Conservation (phyloP, 2,797 vertebrate species). For the Mus caroli region DNA sequence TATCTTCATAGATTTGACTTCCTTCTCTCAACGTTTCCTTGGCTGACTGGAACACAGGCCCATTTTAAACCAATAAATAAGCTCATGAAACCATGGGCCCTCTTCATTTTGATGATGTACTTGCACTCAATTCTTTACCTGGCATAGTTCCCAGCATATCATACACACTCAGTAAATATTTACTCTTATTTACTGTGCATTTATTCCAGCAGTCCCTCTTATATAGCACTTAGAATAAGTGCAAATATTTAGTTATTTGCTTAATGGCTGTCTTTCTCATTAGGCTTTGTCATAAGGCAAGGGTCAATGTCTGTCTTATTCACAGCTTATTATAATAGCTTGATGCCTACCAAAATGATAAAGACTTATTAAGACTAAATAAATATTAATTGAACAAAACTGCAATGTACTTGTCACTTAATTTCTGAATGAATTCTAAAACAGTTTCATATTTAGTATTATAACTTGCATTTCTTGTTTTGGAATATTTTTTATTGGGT, state of each 20-base stretch:
- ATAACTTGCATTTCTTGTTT: background rate
- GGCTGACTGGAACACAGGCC: slow-evolving; percentile 1
- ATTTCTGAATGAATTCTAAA: slow-evolving; percentile 66
- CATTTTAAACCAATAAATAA: slow-evolving; percentile 25
- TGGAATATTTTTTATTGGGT: no score
- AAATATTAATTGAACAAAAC: slow-evolving; percentile 65
- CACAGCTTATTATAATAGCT: slow-evolving; percentile 53
- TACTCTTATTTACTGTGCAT: slow-evolving; percentile 65
- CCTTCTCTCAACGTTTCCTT: slow-evolving; percentile 16
- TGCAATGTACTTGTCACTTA: background rate
- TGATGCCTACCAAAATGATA: slow-evolving; percentile 53
- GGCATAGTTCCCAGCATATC: slow-evolving; percentile 59
- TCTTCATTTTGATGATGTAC: slow-evolving; percentile 36
- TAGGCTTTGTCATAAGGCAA: slow-evolving; percentile 54
- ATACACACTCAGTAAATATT: slow-evolving; percentile 73
- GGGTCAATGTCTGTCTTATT: slow-evolving; percentile 49
- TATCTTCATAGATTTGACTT: slow-evolving; percentile 26
- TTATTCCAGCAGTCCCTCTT: slow-evolving; percentile 58
- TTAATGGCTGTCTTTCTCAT: slow-evolving; percentile 71
- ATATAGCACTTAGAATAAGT: slow-evolving; percentile 70
- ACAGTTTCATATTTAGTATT: slow-evolving; percentile 4
- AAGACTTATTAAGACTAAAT: slow-evolving; percentile 66
- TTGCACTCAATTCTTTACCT: slow-evolving; percentile 65
- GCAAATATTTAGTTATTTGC: slow-evolving; percentile 76
- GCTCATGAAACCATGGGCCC: slow-evolving; percentile 36